Base-by-base conservation (phyloP, 2,797 vertebrate genomes). In the Gallinago nigripennis region DNA sequence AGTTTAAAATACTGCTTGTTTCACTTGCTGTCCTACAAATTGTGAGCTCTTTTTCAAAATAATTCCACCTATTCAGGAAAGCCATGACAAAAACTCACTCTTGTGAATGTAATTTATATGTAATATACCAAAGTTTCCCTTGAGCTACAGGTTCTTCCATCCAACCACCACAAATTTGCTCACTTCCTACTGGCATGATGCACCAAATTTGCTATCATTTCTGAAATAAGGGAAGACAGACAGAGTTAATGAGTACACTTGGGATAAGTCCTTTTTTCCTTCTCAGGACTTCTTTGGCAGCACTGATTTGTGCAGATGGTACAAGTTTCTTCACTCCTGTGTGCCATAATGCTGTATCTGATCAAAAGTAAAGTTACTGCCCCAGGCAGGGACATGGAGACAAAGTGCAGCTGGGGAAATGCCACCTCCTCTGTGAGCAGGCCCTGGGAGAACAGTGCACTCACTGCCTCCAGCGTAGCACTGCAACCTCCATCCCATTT, bases 281-380 rank as follows among this genome's bases (percentile, higher is more conserved):
- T 64, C 78, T 92, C 71, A 53, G 70, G 78, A 80, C 66, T 45
- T 91, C 39, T 41, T 50, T 94, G 82, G 77, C 90, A 94, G 43
- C 24, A 60, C 0, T 35, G 43, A 86, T 86, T 92, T 53, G 76
- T 27, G 30, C 84, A 93, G 83, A 70, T 43, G 71, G 73, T 39
- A 53, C 4, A 61, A 79, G 82, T 37, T 86, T 48, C 63, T 84
- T 82, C 43, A 72, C 68, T 88, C 39, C 45, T 50, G 20, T 28
- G 33, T 78, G 48, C 68, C 48, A 54, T 80, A 60, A 48, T 14
- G 65, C 27, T 54, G 0, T 12, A 23, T 46, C 19, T 82, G 63
- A 91, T 85, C 43, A 79, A 70, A 86, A 90, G n/a, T 17, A 84
- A 81, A 46, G 58, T 61, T 84, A 66, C 39, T 2, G 11, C 25